Base-by-base conservation (phyloP, 2,888 invertebrate genomes). In the Calameuta filiformis region DNA sequence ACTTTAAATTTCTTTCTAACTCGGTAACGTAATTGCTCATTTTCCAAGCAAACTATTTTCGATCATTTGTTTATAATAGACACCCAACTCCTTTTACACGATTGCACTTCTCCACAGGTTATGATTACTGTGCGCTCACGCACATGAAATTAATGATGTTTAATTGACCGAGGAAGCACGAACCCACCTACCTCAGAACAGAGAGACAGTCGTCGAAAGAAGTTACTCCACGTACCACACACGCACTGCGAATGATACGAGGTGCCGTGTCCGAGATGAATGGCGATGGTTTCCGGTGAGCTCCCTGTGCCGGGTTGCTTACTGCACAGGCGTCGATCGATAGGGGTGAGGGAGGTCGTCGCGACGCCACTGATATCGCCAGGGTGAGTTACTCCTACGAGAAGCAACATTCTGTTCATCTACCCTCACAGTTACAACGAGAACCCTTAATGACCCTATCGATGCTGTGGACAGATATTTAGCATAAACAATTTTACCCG, bases 271-370 rank as follows among this genome's bases (percentile, higher is more conserved):
- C 75, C 77, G 78, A 77, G 82, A 83, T 85, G 82, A 83, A 84
- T 83, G 82, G 81, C 83, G 84, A 87, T 88, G 86, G 81, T 82
- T 84, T 83, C 80, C 83, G 81, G 83, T 83, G 81, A 75, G 56
- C 56, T 56, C 23, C 81, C 85, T 83, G 76, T 74, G 75, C 79
- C 79, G 79, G 80, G 76, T 83, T 84, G 82, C 80, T 82, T 82
- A 88, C 87, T 88, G 88, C 88, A 88, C 88, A 88, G 88, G 88
- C 88, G 88, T 88, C 87, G 86, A 88, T 88, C 88, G 87, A 88
- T 88, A 88, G 84, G 81, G 79, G 83, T 81, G 79, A 85, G 84
- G 81, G 84, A 83, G 81, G 83, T 80, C 83, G 78, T 81, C 82
- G 71, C 71, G 15, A 30, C 71, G 71, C 31, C 31, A 71, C 71